Evolutionary conservation across 1,140 invertebrate genomes (phyloP).

Genomic region (Brachionus manjavacas): DNA sequence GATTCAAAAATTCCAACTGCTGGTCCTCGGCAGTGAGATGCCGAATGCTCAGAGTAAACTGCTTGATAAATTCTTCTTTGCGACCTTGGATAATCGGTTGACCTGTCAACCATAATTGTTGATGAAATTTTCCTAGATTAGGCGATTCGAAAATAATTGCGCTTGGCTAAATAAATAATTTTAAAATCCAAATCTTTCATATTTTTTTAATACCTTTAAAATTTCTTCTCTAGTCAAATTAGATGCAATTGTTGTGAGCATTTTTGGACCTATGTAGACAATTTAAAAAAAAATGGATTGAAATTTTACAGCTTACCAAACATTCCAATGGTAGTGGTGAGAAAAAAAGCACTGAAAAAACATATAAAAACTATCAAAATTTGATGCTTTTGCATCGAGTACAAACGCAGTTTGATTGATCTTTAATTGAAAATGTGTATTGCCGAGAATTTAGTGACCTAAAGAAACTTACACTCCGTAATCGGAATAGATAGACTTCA

Average conservation of each 20-base stretch:
- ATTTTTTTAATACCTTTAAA: not conserved
- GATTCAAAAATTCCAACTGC: slow-evolving; percentile 21
- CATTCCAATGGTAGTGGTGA: not conserved
- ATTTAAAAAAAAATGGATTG: not conserved
- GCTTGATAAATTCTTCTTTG: slow-evolving; percentile 23
- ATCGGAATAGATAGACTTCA: slow-evolving; percentile 27
- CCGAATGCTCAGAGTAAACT: not conserved
- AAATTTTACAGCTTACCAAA: not conserved
- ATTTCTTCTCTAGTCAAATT: not conserved
- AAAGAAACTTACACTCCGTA: not conserved
- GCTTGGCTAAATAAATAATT: slow-evolving; percentile 64
- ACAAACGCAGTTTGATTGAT: slow-evolving; percentile 34
- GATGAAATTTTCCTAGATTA: slow-evolving; percentile 75
- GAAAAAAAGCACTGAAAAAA: slow-evolving; percentile 21
- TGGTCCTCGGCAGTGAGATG: not conserved
- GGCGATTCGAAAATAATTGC: slow-evolving; percentile 74
- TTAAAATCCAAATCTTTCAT: not conserved
- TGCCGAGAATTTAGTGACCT: not conserved
- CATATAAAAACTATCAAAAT: slow-evolving; percentile 4
- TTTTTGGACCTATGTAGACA: not conserved
- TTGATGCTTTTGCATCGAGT: slow-evolving; percentile 41
- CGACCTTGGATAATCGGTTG: slow-evolving; percentile 55
- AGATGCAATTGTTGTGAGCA: not conserved
- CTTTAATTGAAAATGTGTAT: not conserved
- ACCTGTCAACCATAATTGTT: slow-evolving; percentile 86